These are phyloP conservation scores for Lottia gigantea DNA, from an alignment of 2,888 invertebrate genomes.

Conservation along the genomic window DNA sequence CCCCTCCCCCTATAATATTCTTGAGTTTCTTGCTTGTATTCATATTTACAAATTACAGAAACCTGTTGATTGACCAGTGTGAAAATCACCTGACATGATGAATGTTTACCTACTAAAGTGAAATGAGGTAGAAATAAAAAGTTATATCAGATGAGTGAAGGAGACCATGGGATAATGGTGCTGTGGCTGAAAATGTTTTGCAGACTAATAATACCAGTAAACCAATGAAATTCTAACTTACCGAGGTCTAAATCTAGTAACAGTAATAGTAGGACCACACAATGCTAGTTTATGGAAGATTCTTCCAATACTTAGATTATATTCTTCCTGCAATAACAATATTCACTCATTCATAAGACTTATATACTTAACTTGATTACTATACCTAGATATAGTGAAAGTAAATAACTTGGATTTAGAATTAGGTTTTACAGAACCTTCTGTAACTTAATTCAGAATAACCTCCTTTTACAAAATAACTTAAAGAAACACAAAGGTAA, in stretches of 20 bases:
- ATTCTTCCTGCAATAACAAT: slow-evolving; percentile 71
- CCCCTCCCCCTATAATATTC: too few relatives aligned
- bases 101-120: not conserved
- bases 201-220: slow-evolving; percentile 26
- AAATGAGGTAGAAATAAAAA: not conserved
- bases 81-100: too few relatives aligned
- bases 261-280: slow-evolving; percentile 88
- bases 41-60: too few relatives aligned
- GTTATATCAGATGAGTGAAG: not conserved
- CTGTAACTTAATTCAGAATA: not conserved
- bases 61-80: too few relatives aligned
- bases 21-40: too few relatives aligned
- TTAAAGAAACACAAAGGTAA: too few relatives aligned
- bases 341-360: slow-evolving; percentile 4
- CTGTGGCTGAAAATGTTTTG: slow-evolving; percentile 91
- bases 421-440: too few relatives aligned
- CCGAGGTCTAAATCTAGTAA: slow-evolving; percentile 92
- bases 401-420: too few relatives aligned
- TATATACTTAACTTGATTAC: not conserved
- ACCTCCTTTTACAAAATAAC: too few relatives aligned
- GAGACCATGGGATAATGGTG: slow-evolving; percentile 79
- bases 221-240: slow-evolving; percentile 30
- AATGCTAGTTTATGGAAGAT: slow-evolving; percentile 93
- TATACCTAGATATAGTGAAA: too few relatives aligned
- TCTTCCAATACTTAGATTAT: slow-evolving; percentile 91